Conservation (phyloP, 1,140 invertebrate species). For the Drosophila melanica region DNA sequence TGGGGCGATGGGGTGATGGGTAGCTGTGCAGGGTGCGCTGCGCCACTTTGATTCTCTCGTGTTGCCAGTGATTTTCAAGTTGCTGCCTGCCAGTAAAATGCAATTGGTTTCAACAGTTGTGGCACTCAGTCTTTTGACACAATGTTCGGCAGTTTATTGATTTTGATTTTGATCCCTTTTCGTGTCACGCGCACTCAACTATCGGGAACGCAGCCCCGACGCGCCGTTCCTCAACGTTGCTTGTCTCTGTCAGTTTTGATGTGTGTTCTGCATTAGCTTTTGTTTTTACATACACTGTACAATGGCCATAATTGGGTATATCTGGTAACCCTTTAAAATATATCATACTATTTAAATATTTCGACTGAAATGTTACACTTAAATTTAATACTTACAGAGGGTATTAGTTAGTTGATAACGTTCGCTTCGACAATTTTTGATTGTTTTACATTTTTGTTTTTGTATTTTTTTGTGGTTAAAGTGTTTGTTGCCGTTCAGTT, state of each 20-base stretch:
- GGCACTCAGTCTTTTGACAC: constrained; percentile 30
- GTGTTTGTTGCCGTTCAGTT: constrained; percentile 60
- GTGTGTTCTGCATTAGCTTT: constrained; percentile 10
- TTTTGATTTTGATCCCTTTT: constrained; percentile 28
- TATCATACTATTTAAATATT: too few relatives aligned
- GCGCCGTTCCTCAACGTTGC: not conserved
- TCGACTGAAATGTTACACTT: too few relatives aligned
- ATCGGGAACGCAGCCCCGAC: not conserved
- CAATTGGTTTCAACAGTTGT: constrained; percentile 37
- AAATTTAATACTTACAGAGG: too few relatives aligned
- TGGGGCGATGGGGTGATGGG: not conserved
- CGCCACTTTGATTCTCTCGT: not conserved
- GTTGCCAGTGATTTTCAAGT: constrained; percentile 17
- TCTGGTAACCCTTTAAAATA: not conserved
- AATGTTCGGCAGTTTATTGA: constrained; percentile 40
- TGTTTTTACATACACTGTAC: too few relatives aligned
- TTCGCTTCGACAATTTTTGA: not conserved
- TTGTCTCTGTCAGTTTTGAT: not conserved
- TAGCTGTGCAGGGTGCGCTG: not conserved
- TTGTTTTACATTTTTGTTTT: constrained; percentile 6
- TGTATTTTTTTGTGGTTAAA: constrained; percentile 26
- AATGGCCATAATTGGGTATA: not conserved
- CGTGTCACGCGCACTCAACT: constrained; percentile 42
- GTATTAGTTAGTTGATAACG: not conserved
- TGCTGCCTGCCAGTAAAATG: constrained; percentile 18